Percentiles rank a stretch among this genome's conserved stretches.
phyloP scores from a whole-genome alignment of 2,888 invertebrate genomes.

The Melieria crassipennis region DNA sequence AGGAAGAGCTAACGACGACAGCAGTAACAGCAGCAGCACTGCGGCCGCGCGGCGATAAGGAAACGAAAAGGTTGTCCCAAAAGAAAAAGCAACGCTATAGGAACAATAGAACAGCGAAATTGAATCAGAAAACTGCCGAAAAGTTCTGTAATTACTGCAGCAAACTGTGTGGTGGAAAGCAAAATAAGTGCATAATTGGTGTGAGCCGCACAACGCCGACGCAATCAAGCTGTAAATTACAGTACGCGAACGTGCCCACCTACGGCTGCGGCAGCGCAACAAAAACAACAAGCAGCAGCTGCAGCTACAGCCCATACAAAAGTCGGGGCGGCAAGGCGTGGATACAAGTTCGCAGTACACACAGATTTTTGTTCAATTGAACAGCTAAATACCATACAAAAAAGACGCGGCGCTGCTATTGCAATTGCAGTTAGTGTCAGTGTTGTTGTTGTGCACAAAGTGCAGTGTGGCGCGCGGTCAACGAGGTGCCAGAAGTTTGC shows the following conservation, averaged over 20 bases:
- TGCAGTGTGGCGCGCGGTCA: neutral
- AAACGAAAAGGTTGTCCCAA: neutral
- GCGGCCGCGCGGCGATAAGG: neutral
- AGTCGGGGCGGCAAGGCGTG: too few species aligned
- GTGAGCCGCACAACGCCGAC: too few species aligned
- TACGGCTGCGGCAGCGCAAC: neutral
- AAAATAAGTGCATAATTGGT: too few species aligned
- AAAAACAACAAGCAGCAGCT: too few species aligned
- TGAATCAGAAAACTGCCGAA: neutral
- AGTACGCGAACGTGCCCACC: neutral
- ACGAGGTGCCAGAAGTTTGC: conserved; percentile 8
- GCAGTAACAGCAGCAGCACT: neutral
- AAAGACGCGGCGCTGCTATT: too few species aligned
- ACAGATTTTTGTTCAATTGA: too few species aligned
- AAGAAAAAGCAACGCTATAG: neutral
- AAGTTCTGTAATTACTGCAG: too few species aligned
- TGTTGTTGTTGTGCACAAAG: neutral
- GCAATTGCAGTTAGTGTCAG: neutral
- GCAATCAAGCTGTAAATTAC: too few species aligned
- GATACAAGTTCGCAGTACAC: too few species aligned
- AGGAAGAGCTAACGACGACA: neutral
- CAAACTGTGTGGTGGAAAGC: too few species aligned
- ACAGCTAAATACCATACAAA: too few species aligned
- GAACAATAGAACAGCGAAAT: conserved; percentile 8
- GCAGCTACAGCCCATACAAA: too few species aligned